Base-by-base conservation (phyloP, 2,888 invertebrate species). In the Agrochola circellaris region DNA sequence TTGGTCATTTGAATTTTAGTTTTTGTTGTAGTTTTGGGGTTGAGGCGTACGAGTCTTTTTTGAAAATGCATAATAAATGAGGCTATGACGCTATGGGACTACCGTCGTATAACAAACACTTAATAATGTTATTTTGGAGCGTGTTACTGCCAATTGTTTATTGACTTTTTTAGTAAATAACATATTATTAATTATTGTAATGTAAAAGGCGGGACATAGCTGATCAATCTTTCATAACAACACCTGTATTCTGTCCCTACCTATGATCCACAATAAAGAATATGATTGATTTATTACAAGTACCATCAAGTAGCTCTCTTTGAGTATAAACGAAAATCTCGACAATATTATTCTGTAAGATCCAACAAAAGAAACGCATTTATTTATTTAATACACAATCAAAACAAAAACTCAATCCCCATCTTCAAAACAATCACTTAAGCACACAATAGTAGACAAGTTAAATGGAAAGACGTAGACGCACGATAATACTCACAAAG, bases 401-500 rank as follows among this genome's bases (percentile, higher is more conserved):
- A 23, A 7, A 56, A 74, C 23, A 45, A 73, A 72, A 81, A 45
- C 17, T 61, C 23, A 51, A 81, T 65, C 15, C 17, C 34, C 23
- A 54, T 76, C 45, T 60, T 7, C 20, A 60, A 60, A 75, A 69
- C 58, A 77, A 83, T 78, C 54, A 86, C 73, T 77, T 77, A 67
- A 77, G 78, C 42, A 80, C 76, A 75, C 66, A 84, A 60, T 54
- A 65, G 84, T 79, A 72, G 65, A 38, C 67, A 64, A 70, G 51
- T 73, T 70, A 30, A 83, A 81, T 76, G 73, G 54, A 62, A 82
- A 79, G 72, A 80, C 65, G 68, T 77, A 58, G 58, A 85, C 67
- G 86, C 34, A 72, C 79, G 68, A 82, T 89, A 89, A 89, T 89
- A 88, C 89, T 87, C 86, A 87, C 88, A 84, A 87, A 90, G 88